These are phyloP conservation scores for Lamproptera curius DNA, from an alignment of 2,888 invertebrate genomes.

Conservation along the genomic window DNA sequence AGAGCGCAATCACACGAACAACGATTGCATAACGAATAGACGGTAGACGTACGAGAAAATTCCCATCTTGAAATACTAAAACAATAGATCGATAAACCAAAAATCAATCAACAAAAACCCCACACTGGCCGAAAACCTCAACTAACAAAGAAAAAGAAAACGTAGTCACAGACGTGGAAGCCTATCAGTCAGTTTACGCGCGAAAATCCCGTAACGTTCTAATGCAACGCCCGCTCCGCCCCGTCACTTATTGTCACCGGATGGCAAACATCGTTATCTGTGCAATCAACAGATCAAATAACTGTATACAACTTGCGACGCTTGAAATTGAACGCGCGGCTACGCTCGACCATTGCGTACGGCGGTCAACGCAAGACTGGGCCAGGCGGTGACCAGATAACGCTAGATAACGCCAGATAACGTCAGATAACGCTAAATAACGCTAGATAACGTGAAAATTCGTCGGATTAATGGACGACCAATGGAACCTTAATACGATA, in stretches of 20 bases:
- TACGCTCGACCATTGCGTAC: constrained; percentile 17
- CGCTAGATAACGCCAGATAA: constrained; percentile 10
- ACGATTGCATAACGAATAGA: constrained; percentile 62
- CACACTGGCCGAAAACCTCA: neutral
- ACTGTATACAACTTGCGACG: neutral
- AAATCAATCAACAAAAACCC: neutral
- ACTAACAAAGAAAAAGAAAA: constrained; percentile 10
- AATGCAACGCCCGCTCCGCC: constrained; percentile 3
- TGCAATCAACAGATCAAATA: neutral
- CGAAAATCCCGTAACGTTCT: constrained; percentile 13
- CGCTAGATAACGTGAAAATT: too few relatives aligned
- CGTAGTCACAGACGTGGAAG: neutral
- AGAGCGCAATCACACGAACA: constrained; percentile 20
- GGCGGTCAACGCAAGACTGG: neutral
- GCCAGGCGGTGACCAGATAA: neutral
- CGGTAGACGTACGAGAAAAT: constrained; percentile 67
- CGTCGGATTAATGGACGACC: too few relatives aligned
- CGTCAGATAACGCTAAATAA: constrained; percentile 10
- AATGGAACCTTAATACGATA: too few relatives aligned
- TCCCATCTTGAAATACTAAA: constrained; percentile 52
- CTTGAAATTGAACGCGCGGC: constrained; percentile 12
- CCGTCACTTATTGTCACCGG: neutral
- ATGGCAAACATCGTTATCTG: neutral
- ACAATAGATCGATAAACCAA: neutral
- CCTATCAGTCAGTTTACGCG: constrained; percentile 20